Conservation (phyloP, 2,888 invertebrate genomes). For the Lasioglossum villosulum region DNA sequence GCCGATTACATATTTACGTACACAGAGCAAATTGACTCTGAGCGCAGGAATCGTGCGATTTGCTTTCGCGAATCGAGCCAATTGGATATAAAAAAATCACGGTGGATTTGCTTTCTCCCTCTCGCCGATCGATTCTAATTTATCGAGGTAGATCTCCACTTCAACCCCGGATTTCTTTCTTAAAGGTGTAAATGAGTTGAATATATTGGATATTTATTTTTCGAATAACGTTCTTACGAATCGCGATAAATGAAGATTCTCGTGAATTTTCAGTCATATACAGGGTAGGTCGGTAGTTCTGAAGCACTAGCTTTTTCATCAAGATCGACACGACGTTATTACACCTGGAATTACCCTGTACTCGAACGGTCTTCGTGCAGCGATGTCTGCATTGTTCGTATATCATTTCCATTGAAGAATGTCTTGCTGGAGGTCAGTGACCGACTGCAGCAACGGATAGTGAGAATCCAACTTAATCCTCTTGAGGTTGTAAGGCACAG, state of each 20-base stretch:
- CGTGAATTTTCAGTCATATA: background rate
- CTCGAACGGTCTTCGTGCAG: background rate
- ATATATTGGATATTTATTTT: background rate
- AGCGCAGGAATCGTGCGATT: constrained; percentile 47
- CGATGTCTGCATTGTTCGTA: background rate
- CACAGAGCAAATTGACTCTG: constrained; percentile 59
- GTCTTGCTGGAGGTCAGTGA: background rate
- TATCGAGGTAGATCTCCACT: background rate
- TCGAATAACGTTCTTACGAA: background rate
- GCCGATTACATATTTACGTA: constrained; percentile 68
- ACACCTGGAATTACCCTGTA: background rate
- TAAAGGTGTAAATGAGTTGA: background rate
- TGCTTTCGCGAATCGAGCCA: constrained; percentile 56
- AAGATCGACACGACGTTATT: background rate
- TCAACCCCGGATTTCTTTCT: background rate
- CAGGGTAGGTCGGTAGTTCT: too few species aligned
- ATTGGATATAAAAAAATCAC: constrained; percentile 52
- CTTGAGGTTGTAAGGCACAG: background rate
- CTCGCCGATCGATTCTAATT: background rate
- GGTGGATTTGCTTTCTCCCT: background rate
- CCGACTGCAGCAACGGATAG: constrained; percentile 4
- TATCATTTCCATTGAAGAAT: background rate
- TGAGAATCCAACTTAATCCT: constrained; percentile 3
- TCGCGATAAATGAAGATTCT: background rate
- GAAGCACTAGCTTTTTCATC: background rate